Conservation (phyloP, 2,888 invertebrate species). For the Dione juno region DNA sequence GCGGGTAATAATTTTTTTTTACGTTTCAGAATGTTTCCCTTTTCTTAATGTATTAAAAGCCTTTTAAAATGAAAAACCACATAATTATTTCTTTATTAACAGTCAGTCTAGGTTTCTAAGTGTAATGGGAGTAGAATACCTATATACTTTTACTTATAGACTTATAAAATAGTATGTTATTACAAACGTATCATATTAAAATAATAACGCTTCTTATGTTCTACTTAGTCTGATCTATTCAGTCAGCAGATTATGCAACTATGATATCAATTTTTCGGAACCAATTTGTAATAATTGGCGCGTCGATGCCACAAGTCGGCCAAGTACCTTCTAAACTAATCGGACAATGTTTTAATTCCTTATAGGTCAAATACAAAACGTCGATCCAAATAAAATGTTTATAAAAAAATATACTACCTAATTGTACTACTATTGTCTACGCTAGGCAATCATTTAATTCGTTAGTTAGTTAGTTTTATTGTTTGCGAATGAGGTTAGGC, state of each 20-base stretch:
- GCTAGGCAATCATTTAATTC: no score
- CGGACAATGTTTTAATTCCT: constrained; percentile 58
- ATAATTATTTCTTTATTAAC: no score
- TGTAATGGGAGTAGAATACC: no score
- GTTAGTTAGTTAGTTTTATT: no score
- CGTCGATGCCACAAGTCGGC: constrained; percentile 64
- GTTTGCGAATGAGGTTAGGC: no score
- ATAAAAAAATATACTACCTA: neutral
- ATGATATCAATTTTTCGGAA: constrained; percentile 70
- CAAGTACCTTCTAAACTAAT: constrained; percentile 70
- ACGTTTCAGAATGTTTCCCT: no score
- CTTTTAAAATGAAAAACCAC: no score
- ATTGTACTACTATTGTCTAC: no score
- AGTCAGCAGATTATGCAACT: constrained; percentile 56
- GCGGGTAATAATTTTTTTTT: no score
- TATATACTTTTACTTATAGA: no score
- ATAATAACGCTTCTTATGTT: neutral
- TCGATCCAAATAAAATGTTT: neutral
- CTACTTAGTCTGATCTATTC: neutral
- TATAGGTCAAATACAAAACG: constrained; percentile 45
- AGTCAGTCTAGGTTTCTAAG: no score
- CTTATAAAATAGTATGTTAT: neutral
- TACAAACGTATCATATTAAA: neutral
- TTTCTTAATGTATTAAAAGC: no score
- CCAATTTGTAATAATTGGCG: constrained; percentile 64